Evolutionary conservation across 2,797 vertebrate species (phyloP), one percentile per base, ranked within the genome.

Genomic region (Anguilla marmorata): DNA sequence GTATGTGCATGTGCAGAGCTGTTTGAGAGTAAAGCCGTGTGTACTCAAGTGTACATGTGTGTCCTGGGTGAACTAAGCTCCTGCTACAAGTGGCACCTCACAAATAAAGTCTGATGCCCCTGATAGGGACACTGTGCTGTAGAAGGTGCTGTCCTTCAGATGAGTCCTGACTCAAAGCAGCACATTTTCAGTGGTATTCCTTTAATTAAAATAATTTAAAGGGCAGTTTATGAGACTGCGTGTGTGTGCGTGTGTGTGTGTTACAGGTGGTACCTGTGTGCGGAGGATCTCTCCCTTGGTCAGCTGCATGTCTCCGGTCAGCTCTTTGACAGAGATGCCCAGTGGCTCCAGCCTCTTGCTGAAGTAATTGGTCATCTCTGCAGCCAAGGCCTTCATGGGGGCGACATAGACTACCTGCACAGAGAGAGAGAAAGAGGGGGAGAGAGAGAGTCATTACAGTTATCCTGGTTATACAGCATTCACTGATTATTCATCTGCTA

Each of bases 361-460:
- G 96, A 99, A 99, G 96, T 99, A 99, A 95, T 97, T 98, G 93
- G 98, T 99, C 98, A 99, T 99, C 95, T 99, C 98, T 27, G 98
- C 98, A 95, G 98, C 98, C 96, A 99, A 94, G 91, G 98, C 98
- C 94, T 99, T 99, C 98, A 99, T 99, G 85, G 98, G 98, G 94
- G 98, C 98, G 91, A 99, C 98, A 89, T 99, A 99, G 2, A 99
- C 95, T 88, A 99, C 97, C 98, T 99, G 94, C 80, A 95, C 86
- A 63, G 58, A 60, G 58, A 48, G 45, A 41, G 21, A 21, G 87
- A 66, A 79, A 88, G 6, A 56, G 60, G 3, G 60, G 24, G 60
- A 63, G 60, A 52, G 76, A 76, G 84, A 86, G 24, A 90, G 21
- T 69, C 58, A 69, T 74, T 37, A 74, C 69, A 30, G 11, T 74